Percentiles rank a stretch among this genome's conserved stretches.
These are phyloP conservation scores for Alviniconcha strummeri DNA, from an alignment of 2,888 invertebrate genomes.

Conservation along the genomic window DNA sequence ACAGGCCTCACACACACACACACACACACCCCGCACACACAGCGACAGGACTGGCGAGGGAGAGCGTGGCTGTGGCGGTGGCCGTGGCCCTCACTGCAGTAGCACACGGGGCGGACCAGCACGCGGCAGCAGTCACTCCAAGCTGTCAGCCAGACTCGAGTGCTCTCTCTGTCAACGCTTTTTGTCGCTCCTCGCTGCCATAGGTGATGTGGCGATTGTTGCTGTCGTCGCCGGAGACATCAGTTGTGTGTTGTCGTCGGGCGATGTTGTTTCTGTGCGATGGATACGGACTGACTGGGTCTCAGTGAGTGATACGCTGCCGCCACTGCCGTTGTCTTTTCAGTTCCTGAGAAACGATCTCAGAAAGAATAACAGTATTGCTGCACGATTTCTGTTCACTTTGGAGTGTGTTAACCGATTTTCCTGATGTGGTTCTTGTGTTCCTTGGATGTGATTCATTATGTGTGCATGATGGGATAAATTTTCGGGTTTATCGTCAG, in stretches of 20 bases:
- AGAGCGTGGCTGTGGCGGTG: constrained; percentile 1
- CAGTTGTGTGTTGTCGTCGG: neutral
- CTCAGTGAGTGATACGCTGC: too few relatives aligned
- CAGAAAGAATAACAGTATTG: too few relatives aligned
- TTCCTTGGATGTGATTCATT: too few relatives aligned
- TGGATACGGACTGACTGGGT: too few relatives aligned
- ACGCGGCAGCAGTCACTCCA: constrained; percentile 9
- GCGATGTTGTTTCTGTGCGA: too few relatives aligned
- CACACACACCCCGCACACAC: neutral
- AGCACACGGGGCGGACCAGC: constrained; percentile 25
- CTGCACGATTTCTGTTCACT: too few relatives aligned
- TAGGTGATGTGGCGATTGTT: neutral
- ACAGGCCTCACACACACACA: neutral
- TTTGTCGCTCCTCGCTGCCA: neutral
- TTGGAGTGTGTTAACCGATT: too few relatives aligned
- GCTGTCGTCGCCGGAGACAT: neutral
- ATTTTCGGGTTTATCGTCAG: too few relatives aligned
- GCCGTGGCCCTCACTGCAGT: constrained; percentile 6
- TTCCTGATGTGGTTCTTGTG: too few relatives aligned
- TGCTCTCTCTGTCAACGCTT: neutral
- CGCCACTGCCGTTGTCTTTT: too few relatives aligned
- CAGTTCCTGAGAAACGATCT: too few relatives aligned
- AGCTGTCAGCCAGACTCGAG: neutral
- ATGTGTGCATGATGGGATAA: too few relatives aligned
- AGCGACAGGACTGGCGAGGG: neutral